These are phyloP conservation scores for Falco concolor DNA, from an alignment of 2,797 vertebrate genomes.

Conservation along the genomic window DNA sequence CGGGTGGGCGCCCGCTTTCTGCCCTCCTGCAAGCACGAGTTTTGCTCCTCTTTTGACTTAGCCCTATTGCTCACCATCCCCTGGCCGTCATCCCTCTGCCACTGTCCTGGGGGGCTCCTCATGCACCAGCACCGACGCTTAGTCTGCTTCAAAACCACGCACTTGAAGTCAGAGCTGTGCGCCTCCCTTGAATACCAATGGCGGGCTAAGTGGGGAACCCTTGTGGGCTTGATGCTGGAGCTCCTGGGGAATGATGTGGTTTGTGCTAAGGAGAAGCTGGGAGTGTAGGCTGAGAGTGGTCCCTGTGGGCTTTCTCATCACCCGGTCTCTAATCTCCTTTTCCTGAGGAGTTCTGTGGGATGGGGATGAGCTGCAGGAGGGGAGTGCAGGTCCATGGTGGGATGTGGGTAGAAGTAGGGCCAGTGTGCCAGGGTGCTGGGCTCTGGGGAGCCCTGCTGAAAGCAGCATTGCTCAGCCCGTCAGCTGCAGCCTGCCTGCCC, in stretches of 20 bases:
- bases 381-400: not conserved
- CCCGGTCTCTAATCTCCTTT: not conserved
- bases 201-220: not conserved
- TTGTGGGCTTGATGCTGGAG: not conserved
- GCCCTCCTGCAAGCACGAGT: not conserved
- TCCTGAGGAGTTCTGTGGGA: not conserved
- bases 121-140: not conserved
- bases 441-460: not conserved
- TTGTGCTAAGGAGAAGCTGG: not conserved
- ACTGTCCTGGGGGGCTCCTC: not conserved
- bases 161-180: not conserved
- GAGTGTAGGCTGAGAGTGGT: not conserved
- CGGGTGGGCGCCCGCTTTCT: not conserved
- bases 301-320: not conserved
- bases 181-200: fast-evolving
- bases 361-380: not conserved
- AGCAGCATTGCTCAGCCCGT: not conserved
- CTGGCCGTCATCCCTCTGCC: fast-evolving
- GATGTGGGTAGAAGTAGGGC: not conserved
- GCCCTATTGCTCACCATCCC: fast-evolving
- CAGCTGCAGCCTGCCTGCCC: not conserved
- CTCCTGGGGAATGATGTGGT: not conserved
- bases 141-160: not conserved
- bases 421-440: no score
- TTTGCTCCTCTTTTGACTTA: not conserved